Conservation (phyloP, 2,888 invertebrate species). For the Apamea monoglypha region DNA sequence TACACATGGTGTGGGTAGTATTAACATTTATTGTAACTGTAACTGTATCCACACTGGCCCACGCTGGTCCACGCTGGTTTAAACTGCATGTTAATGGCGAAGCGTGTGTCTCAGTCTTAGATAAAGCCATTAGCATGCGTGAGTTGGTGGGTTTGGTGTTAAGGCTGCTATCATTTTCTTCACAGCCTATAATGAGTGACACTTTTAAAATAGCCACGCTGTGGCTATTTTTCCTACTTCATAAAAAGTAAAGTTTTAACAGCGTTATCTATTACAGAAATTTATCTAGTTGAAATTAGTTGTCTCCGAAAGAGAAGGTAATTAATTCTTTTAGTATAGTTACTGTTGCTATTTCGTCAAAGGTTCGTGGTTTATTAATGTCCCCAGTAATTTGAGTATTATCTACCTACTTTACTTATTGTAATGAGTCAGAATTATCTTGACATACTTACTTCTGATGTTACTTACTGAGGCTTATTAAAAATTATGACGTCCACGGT, state of each 20-base stretch:
- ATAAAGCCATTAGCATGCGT: conserved; percentile 19
- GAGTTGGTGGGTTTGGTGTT: not conserved
- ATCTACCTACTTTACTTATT: not conserved
- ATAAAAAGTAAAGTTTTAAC: not conserved
- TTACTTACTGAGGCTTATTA: not conserved
- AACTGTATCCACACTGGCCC: not conserved
- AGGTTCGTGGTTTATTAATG: not conserved
- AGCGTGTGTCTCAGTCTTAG: conserved; percentile 6
- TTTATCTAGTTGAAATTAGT: not conserved
- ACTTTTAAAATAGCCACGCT: too few relatives aligned
- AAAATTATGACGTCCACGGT: not conserved
- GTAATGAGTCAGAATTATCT: not conserved
- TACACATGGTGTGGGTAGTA: conserved; percentile 32
- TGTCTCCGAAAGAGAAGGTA: not conserved
- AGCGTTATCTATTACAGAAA: not conserved
- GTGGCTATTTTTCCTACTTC: not conserved
- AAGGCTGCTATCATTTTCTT: not conserved
- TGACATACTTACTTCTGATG: not conserved
- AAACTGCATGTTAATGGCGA: conserved; percentile 27
- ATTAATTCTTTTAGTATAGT: not conserved
- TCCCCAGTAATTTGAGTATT: not conserved
- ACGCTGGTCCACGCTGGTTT: conserved; percentile 18
- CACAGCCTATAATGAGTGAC: not conserved
- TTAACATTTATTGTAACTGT: conserved; percentile 49
- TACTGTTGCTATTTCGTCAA: not conserved